Percentiles rank a stretch among this genome's conserved stretches.
Conservation (phyloP, 1,140 invertebrate species). For the Brachionus asplanchnoidis region DNA sequence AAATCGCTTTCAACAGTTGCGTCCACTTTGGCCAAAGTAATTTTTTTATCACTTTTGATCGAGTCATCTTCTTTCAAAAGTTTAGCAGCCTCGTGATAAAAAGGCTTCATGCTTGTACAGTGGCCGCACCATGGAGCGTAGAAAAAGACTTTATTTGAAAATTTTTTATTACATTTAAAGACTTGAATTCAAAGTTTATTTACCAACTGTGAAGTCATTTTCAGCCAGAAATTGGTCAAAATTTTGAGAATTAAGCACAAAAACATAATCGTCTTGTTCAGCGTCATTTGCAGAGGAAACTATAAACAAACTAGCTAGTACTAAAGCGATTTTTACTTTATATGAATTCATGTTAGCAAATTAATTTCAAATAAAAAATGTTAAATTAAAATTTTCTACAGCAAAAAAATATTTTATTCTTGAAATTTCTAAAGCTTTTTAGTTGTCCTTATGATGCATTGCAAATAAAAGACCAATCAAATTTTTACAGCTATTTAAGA, state of each 20-base stretch:
- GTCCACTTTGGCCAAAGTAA: slow-evolving; percentile 93
- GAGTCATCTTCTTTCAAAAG: not conserved
- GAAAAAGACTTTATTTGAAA: slow-evolving; percentile 47
- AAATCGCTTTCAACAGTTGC: slow-evolving; percentile 84
- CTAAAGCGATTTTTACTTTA: not conserved
- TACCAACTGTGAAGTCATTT: slow-evolving; percentile 29
- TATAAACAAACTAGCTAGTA: not conserved
- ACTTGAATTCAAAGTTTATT: not conserved
- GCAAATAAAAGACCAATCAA: not conserved
- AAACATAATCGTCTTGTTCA: not conserved
- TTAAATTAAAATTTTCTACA: not conserved
- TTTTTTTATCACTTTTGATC: slow-evolving; percentile 51
- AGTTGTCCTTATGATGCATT: not conserved
- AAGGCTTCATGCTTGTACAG: slow-evolving; percentile 88
- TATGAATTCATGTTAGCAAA: not conserved
- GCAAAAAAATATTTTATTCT: not conserved
- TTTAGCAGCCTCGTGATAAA: slow-evolving; percentile 82
- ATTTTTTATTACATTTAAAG: not conserved
- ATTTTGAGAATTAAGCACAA: slow-evolving; percentile 3
- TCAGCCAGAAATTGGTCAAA: slow-evolving; percentile 14
- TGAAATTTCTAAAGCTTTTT: not conserved
- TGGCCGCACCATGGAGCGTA: slow-evolving; percentile 58
- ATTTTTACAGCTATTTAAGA: not conserved
- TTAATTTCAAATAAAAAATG: not conserved
- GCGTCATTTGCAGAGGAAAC: not conserved